A percentile compares a stretch with the other conserved stretches of the same genome.
Evolutionary conservation across 2,888 invertebrate species (phyloP).

Genomic region (Dasypogon diadema): DNA sequence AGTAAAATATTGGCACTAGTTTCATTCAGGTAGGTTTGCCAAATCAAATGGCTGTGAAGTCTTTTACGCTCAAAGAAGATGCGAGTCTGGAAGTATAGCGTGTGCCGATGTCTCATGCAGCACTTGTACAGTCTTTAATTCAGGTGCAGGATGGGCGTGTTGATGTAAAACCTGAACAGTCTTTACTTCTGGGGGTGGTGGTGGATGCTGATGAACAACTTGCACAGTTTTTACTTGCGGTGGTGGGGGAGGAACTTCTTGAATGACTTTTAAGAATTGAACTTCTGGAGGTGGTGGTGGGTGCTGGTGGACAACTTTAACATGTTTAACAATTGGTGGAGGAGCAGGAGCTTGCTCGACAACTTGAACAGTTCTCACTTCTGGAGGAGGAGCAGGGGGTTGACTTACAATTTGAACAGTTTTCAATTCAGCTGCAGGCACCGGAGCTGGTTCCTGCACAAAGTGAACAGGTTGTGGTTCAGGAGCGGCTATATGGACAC

Average conservation of each 20-base stretch:
- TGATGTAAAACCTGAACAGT: slow-evolving; percentile 34
- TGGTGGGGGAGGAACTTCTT: slow-evolving; percentile 23
- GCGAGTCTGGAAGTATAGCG: slow-evolving; percentile 14
- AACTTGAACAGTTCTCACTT: not conserved
- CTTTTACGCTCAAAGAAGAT: not conserved
- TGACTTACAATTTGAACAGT: slow-evolving; percentile 22
- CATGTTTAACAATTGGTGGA: slow-evolving; percentile 36
- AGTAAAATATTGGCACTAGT: not conserved
- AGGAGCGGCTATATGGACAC: not conserved
- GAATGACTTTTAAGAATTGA: not conserved
- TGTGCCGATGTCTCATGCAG: slow-evolving; percentile 27
- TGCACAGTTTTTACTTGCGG: slow-evolving; percentile 37
- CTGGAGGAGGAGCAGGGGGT: slow-evolving; percentile 30
- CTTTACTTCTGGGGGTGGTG: slow-evolving; percentile 40
- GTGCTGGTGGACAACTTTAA: slow-evolving; percentile 33
- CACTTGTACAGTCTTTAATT: slow-evolving; percentile 27
- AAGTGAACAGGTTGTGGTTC: not conserved
- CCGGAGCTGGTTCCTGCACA: not conserved
- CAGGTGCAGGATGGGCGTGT: not conserved
- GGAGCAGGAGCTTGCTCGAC: slow-evolving; percentile 18
- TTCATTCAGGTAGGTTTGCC: slow-evolving; percentile 14
- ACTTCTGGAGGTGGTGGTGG: slow-evolving; percentile 45
- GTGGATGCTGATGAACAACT: slow-evolving; percentile 25
- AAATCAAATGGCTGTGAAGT: not conserved
- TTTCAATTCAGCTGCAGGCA: slow-evolving; percentile 21